Evolutionary conservation across 2,888 invertebrate species (phyloP), one percentile per base, ranked within the genome.

Genomic region (Drosophila antonietae): DNA sequence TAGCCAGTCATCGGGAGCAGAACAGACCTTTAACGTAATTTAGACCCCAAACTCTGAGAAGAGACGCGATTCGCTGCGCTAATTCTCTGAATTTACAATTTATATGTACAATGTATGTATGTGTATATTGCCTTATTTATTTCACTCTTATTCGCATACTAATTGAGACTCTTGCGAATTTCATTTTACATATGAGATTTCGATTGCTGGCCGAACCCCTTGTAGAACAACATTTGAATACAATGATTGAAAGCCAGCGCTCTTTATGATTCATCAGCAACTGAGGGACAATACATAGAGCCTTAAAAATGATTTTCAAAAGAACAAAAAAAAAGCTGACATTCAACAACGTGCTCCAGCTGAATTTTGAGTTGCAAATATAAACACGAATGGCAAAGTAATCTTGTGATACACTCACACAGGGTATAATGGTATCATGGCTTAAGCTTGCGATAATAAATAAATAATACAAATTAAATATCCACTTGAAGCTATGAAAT

Each of bases 241-340:
- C 68, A 73, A 65, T 63, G 80, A 73, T 83, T 79, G 86, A 81
- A 68, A 44, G 71, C 43, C 43, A 51, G 67, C 52, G 58, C 51
- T 41, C 35, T 60, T 60, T 53, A 71, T 83, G 87, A 83, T 66
- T 83, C 83, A 86, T 73, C 52, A 28, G 14, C n/a, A 37, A 37
- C 18, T 35, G 28, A 15, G 41, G 9, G 15, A 31, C 31, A 44
- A 44, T 15, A 20, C 18, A n/a, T 4, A 28, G 39, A 39, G 41
- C 28, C 55, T 55, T 39, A 55, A 41, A n/a, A 55, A 55, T 20
- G 43, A 44, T 15, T 57, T 44, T 44, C n/a, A 58, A 43, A 35
- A n/a, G n/a, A 23, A 23, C 1, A 15, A 14, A 7, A 49, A 23
- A 47, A 59, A 62, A 80, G 43, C 60, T 51, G 71, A 56, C 55